Evolutionary conservation across 2,888 invertebrate genomes (phyloP), one percentile per base, ranked within the genome.

Genomic region (Holacanthella duospinosa): DNA sequence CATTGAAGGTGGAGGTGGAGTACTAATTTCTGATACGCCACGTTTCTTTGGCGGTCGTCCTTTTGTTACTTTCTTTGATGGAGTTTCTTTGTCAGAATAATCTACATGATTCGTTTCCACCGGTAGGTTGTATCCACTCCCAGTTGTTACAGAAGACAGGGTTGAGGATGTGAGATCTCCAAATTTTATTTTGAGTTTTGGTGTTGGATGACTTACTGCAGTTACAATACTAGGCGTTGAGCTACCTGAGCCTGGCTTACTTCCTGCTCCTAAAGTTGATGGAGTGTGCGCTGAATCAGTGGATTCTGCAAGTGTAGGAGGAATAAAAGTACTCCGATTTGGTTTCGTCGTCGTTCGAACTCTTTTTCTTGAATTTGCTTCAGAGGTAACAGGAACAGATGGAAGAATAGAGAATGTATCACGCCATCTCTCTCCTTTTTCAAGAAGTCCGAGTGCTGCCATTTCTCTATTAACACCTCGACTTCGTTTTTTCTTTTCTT

Each of bases 1-100:
- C 68, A 90, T 83, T 66, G 85, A 86, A 0, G 88, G 88, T 3
- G 69, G 66, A 6, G 54, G 64, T 2, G 64, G 54, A 3, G 61
- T 43, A 1, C 62, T 26, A 3, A 68, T 61, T 48, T 65, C 68
- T 64, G 65, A 68, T 9, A 71, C 55, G 1, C 70, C 70, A 21
- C 90, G 84, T 75, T 92, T 92, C 78, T 92, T 92, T 1, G 91
- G 91, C 58, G 92, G 92, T 68, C 88, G 77, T 74, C 76, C 74
- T 59, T 77, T 74, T 4, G 76, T 72, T 4, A 29, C 36, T 64
- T 75, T 76, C 63, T 76, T 71, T 25, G 65, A 68, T 3, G 73
- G 71, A 2, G 68, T 65, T 59, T 73, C 73, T 29, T 70, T 71
- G 54, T 73, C 73, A 25, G 65, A 65, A 63, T 72, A 71, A 61